Evolutionary conservation across 1,140 invertebrate species (phyloP).

Genomic region (Cylas formicarius): DNA sequence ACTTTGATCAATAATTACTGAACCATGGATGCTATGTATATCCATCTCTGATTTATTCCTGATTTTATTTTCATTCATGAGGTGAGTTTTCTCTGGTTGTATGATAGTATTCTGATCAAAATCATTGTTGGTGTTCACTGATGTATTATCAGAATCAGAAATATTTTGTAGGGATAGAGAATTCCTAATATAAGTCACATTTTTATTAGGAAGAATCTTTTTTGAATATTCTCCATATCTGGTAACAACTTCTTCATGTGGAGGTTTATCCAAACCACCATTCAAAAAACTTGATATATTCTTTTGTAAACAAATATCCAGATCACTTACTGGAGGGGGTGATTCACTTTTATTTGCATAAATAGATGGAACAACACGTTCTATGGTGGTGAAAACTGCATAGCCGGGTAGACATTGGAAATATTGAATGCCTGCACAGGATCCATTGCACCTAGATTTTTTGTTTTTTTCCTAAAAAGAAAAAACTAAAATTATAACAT

Average conservation of each 20-base stretch:
- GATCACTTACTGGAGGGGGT: constrained; percentile 10
- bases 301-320: constrained; percentile 28
- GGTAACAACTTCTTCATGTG: constrained; percentile 31
- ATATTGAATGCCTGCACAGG: constrained; percentile 34
- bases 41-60: constrained; percentile 38
- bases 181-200: constrained; percentile 21
- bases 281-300: constrained; percentile 27
- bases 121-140: constrained; percentile 39
- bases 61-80: constrained; percentile 28
- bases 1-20: constrained; percentile 30
- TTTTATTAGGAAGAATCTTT: constrained; percentile 22
- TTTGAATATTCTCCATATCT: constrained; percentile 30
- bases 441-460: constrained; percentile 36
- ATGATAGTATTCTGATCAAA: constrained; percentile 40
- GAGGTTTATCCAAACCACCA: constrained; percentile 21
- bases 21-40: constrained; percentile 40
- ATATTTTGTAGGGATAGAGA: constrained; percentile 38
- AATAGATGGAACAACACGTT: constrained; percentile 28
- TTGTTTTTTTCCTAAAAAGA: constrained; percentile 38
- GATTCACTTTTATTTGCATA: constrained; percentile 8
- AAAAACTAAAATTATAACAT: no score
- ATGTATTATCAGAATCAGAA: constrained; percentile 25
- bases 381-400: constrained; percentile 38
- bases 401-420: constrained; percentile 35
- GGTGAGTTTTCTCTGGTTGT: constrained; percentile 35